These are phyloP conservation scores for Quadroppia sp. DNA, from an alignment of 2,888 invertebrate genomes.

Conservation along the genomic window DNA sequence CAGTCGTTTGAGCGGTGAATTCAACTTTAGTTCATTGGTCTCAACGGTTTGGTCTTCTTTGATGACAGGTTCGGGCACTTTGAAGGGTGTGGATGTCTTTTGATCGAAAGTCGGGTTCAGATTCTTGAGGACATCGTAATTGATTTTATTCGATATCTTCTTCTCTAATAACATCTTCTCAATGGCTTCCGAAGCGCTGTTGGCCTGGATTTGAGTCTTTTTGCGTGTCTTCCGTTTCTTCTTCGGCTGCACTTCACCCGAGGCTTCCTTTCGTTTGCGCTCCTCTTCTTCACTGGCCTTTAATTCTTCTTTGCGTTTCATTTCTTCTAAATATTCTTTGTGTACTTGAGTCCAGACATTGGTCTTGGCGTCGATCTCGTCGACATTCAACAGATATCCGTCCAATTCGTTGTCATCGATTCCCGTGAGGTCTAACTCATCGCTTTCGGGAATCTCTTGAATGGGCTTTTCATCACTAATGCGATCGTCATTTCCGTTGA, in stretches of 20 bases:
- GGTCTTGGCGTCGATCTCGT: constrained; percentile 75
- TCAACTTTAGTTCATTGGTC: neutral
- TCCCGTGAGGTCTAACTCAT: constrained; percentile 59
- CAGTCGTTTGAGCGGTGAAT: neutral
- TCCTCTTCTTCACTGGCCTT: constrained; percentile 48
- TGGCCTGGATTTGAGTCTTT: constrained; percentile 51
- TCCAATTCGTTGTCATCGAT: constrained; percentile 88
- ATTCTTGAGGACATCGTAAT: constrained; percentile 90
- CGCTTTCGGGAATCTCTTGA: constrained; percentile 48
- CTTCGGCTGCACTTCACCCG: constrained; percentile 46
- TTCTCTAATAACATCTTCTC: constrained; percentile 94
- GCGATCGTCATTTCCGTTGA: constrained; percentile 29
- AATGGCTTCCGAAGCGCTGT: constrained; percentile 74
- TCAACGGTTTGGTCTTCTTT: neutral
- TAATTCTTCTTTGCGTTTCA: constrained; percentile 67
- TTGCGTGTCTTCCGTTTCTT: constrained; percentile 49
- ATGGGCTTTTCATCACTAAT: constrained; percentile 5
- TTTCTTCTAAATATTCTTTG: constrained; percentile 76
- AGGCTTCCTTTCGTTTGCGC: constrained; percentile 46
- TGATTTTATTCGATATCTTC: constrained; percentile 92
- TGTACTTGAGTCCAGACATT: constrained; percentile 82
- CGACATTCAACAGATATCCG: constrained; percentile 73
- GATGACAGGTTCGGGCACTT: neutral
- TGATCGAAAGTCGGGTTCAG: constrained; percentile 53
- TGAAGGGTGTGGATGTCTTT: neutral